Conservation (phyloP, 2,888 invertebrate genomes). For the Zygogramma bicolorata region DNA sequence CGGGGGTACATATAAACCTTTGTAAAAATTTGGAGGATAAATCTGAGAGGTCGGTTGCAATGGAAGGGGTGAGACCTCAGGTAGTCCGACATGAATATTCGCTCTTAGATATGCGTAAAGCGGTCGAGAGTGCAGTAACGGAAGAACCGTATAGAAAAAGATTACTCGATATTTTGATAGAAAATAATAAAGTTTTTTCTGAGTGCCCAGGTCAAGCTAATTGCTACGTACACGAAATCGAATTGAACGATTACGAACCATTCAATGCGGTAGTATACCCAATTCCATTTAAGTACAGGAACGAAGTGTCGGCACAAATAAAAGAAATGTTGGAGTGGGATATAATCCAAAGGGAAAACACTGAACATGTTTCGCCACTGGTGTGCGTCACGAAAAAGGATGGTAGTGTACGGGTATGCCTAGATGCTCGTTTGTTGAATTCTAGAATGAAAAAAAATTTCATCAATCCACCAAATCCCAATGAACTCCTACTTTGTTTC, state of each 20-base stretch:
- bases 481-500: slow-evolving; percentile 26
- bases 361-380: slow-evolving; percentile 30
- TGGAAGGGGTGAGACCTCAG: neutral
- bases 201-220: neutral
- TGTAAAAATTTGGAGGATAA: neutral
- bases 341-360: slow-evolving; percentile 24
- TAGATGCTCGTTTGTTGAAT: slow-evolving; percentile 40
- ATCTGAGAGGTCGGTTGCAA: neutral
- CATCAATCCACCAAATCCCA: slow-evolving; percentile 29
- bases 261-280: slow-evolving; percentile 20
- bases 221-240: slow-evolving; percentile 5
- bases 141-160: neutral
- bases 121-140: neutral
- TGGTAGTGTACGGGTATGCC: slow-evolving; percentile 35
- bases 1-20: neutral
- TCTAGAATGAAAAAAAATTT: slow-evolving; percentile 28
- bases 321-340: slow-evolving; percentile 28
- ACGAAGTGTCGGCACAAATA: slow-evolving; percentile 10
- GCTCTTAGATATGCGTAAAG: neutral
- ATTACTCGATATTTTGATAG: neutral
- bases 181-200: neutral
- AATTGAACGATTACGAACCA: slow-evolving; percentile 14
- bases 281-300: slow-evolving; percentile 10
- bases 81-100: neutral
- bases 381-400: slow-evolving; percentile 37